Conservation (phyloP, 2,888 invertebrate species). For the Dryadula phaetusa region DNA sequence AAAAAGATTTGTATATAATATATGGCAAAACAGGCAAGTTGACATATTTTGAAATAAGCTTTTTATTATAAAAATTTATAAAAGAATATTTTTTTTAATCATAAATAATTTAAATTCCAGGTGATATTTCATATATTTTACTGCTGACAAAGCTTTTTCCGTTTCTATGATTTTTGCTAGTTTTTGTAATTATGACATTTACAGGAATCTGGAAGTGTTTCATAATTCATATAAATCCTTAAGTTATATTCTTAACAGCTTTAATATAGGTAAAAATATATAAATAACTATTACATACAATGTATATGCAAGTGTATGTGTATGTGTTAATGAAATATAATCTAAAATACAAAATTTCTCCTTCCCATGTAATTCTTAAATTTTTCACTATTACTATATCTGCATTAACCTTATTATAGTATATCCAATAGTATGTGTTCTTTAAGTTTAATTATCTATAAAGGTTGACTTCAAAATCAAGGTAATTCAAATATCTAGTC, state of each 20-base stretch:
- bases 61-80: neutral
- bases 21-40: neutral
- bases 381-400: neutral
- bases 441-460: neutral
- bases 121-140: neutral
- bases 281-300: neutral
- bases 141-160: neutral
- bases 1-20: neutral
- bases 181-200: neutral
- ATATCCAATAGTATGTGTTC: neutral
- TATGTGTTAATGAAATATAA: conserved; percentile 7
- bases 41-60: neutral
- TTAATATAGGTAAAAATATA: neutral
- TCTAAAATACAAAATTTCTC: neutral
- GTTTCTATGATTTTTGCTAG: neutral
- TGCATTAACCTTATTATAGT: neutral
- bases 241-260: neutral
- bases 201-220: neutral
- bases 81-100: neutral
- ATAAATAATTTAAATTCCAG: neutral
- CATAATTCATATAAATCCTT: neutral
- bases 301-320: conserved; percentile 1
- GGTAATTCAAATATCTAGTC: conserved; percentile 39
- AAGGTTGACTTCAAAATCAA: neutral
- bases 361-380: conserved; percentile 9